phyloP scores from a whole-genome alignment of 2,113 vertebrate species.

The Thalassoma bifasciatum region DNA sequence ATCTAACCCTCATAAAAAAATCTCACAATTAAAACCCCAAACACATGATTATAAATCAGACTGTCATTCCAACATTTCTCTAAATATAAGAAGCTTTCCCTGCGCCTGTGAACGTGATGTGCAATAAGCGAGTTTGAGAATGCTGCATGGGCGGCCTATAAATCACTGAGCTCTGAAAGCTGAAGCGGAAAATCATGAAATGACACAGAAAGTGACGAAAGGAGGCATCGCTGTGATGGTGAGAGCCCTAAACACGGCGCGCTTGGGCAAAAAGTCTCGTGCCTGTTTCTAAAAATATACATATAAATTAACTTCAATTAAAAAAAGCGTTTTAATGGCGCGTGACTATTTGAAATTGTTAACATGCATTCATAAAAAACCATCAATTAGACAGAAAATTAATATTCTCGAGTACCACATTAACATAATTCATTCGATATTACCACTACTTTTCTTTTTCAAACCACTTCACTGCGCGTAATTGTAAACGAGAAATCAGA shows the following conservation, averaged over 20 bases:
- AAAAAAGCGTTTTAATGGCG: neutral
- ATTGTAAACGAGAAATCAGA: neutral
- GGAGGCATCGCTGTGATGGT: slow-evolving; percentile 1
- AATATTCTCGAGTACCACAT: neutral
- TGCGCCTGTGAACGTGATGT: neutral
- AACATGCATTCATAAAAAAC: neutral
- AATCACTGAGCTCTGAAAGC: slow-evolving; percentile 19
- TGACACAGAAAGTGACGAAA: slow-evolving; percentile 1
- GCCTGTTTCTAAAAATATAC: neutral
- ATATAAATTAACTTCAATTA: neutral
- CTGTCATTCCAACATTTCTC: neutral
- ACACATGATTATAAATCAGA: neutral
- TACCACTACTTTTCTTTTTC: neutral
- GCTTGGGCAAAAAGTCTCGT: neutral
- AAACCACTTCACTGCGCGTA: neutral
- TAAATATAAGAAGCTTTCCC: neutral
- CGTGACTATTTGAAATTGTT: neutral
- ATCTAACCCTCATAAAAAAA: neutral
- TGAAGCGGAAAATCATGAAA: slow-evolving; percentile 30
- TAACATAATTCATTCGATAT: neutral
- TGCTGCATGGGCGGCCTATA: slow-evolving; percentile 11
- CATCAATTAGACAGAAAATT: neutral
- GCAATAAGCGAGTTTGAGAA: neutral
- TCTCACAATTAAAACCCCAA: neutral
- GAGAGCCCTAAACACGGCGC: neutral